phyloP scores from a whole-genome alignment of 2,113 vertebrate species.

The Bungarus multicinctus region DNA sequence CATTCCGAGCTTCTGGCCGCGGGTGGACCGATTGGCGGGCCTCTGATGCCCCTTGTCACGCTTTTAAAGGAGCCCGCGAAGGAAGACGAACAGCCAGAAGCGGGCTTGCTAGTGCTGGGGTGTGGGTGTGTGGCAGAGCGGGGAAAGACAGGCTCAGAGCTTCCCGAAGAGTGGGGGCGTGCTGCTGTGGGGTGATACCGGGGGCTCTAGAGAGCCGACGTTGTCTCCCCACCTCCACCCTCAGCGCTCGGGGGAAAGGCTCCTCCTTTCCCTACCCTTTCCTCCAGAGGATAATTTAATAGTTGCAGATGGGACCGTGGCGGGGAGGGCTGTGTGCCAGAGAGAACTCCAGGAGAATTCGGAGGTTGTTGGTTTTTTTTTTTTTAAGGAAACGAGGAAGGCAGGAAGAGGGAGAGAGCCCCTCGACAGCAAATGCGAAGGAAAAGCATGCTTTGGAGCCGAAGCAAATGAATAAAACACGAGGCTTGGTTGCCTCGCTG shows the following conservation, averaged over 20 bases:
- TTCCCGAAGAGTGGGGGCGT: neutral
- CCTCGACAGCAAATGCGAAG: neutral
- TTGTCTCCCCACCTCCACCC: neutral
- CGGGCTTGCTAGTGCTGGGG: neutral
- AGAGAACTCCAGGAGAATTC: neutral
- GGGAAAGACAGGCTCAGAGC: rapidly evolving
- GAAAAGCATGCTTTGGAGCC: neutral
- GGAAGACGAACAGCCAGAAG: neutral
- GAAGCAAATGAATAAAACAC: neutral
- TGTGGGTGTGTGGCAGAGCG: neutral
- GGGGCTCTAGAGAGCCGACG: neutral
- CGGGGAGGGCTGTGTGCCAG: neutral
- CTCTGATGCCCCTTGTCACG: neutral
- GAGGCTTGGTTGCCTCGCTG: neutral
- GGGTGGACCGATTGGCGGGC: neutral
- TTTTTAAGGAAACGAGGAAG: neutral
- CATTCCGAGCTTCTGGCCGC: neutral
- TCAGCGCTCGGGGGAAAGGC: neutral
- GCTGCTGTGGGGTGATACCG: neutral
- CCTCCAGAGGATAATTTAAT: neutral
- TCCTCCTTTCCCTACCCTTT: neutral
- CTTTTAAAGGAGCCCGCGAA: neutral
- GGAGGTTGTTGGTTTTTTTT: too few relatives aligned
- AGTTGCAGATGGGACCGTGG: neutral
- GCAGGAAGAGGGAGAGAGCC: neutral